Evolutionary conservation across 2,888 invertebrate species (phyloP), one percentile per base, ranked within the genome.

Genomic region (Chrysina gloriosa): DNA sequence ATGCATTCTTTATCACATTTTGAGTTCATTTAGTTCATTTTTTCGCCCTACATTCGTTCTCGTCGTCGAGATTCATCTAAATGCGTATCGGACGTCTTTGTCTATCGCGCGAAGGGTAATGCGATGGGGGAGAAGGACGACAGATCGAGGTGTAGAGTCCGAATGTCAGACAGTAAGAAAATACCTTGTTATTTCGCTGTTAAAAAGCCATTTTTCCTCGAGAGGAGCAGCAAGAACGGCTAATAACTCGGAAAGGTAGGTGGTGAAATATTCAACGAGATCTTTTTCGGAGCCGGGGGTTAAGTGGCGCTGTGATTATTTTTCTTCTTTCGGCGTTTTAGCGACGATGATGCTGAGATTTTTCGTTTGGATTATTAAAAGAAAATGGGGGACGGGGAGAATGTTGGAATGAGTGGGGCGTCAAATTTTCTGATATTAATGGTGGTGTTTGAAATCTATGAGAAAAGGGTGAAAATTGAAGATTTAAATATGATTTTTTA

Each of bases 1-100:
- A 79, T 78, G 78, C 77, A 81, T 81, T 81, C 80, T 81, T 81
- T 78, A 80, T 81, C 78, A 71, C 75, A 76, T 79, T 79, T 78
- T 77, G 75, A 76, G 69, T 71, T 72, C 73, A 66, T 74, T 74
- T 74, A 67, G 71, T 69, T 70, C 50, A 70, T 73, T 75, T 74
- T 74, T 75, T 74, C 67, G 56, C 58, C 52, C 54, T 54, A 48
- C 34, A 54, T 66, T 58, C 52, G 34, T 34, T 29, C 50, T 42
- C 45, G 25, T 45, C 50, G 45, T 29, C 4, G 4, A 1, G 27
- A 16, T 50, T 50, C 27, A 50, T 14, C 42, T 36, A 5, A 31
- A 50, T 7, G 5, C 27, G 42, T 39, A 16, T 5, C 31, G n/a
- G 27, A 1, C 36, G 9, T 36, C 39, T 31, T 7, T 0, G 2